phyloP scores from a whole-genome alignment of 2,888 invertebrate genomes.

The Athetis lepigone region DNA sequence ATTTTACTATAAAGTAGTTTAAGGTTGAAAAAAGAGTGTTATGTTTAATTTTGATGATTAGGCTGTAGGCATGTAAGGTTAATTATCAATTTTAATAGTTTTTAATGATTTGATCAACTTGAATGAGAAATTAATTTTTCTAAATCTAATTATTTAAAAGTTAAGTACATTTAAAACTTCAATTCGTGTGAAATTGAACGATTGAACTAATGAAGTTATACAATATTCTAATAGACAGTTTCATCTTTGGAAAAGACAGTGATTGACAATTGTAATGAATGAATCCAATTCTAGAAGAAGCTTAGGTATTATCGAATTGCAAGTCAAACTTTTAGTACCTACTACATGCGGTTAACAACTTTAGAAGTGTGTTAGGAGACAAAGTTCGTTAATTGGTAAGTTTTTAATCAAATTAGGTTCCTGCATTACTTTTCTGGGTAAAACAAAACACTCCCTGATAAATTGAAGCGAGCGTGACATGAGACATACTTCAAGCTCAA shows the following conservation, averaged over 20 bases:
- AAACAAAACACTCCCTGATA: not conserved
- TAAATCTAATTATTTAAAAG: not conserved
- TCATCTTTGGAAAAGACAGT: constrained; percentile 33
- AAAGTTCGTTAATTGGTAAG: constrained; percentile 26
- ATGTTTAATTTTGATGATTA: constrained; percentile 27
- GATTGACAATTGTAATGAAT: constrained; percentile 48
- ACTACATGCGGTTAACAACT: constrained; percentile 63
- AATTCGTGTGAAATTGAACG: constrained; percentile 5
- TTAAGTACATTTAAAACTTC: not conserved
- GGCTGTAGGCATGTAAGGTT: constrained; percentile 16
- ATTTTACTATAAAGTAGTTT: constrained; percentile 37
- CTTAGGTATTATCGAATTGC: constrained; percentile 34
- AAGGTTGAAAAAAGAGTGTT: constrained; percentile 22
- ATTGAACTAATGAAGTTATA: constrained; percentile 24
- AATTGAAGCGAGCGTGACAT: not conserved
- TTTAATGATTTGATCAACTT: constrained; percentile 5
- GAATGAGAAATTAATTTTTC: not conserved
- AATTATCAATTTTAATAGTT: not conserved
- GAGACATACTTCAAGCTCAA: not conserved
- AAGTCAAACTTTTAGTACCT: constrained; percentile 31
- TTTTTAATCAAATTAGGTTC: constrained; percentile 17
- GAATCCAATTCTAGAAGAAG: constrained; percentile 58
- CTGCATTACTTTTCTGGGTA: not conserved
- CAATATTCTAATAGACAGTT: constrained; percentile 40
- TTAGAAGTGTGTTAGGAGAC: constrained; percentile 26